These are phyloP conservation scores for Pissodes strobi DNA, from an alignment of 1,140 invertebrate genomes.

Conservation along the genomic window DNA sequence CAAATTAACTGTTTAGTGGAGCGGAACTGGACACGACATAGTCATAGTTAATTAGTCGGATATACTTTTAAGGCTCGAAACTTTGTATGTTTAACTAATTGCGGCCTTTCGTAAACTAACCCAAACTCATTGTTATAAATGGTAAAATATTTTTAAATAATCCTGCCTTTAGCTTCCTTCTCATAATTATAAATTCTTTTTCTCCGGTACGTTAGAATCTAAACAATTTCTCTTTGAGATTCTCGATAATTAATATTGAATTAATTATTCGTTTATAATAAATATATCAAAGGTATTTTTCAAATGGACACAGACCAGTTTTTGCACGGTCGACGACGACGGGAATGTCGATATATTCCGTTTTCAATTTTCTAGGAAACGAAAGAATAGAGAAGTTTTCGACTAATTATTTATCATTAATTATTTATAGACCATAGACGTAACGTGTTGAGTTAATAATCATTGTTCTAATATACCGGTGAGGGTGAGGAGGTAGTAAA, in stretches of 20 bases:
- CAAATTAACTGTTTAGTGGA: too few relatives aligned
- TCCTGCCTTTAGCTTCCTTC: too few relatives aligned
- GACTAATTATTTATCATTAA: neutral
- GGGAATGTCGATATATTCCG: conserved; percentile 4
- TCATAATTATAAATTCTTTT: conserved; percentile 1
- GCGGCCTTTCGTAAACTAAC: too few relatives aligned
- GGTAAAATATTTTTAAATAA: too few relatives aligned
- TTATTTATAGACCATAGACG: neutral
- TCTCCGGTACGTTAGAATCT: neutral
- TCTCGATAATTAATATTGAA: conserved; percentile 9
- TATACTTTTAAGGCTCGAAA: too few relatives aligned
- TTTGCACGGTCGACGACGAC: neutral
- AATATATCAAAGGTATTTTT: conserved; percentile 4
- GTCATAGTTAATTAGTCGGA: too few relatives aligned
- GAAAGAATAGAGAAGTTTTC: neutral
- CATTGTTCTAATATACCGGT: too few relatives aligned
- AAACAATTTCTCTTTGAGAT: conserved; percentile 5
- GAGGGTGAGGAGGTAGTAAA: too few relatives aligned
- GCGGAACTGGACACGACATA: too few relatives aligned
- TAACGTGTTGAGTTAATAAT: too few relatives aligned
- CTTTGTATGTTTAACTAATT: too few relatives aligned
- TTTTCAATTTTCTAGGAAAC: conserved; percentile 8
- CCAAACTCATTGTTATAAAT: too few relatives aligned
- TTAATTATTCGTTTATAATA: conserved; percentile 1
- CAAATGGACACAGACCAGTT: neutral